A percentile compares a stretch with the other conserved stretches of the same genome.
phyloP scores from a whole-genome alignment of 2,113 vertebrate genomes.

The Nibea coibor region DNA sequence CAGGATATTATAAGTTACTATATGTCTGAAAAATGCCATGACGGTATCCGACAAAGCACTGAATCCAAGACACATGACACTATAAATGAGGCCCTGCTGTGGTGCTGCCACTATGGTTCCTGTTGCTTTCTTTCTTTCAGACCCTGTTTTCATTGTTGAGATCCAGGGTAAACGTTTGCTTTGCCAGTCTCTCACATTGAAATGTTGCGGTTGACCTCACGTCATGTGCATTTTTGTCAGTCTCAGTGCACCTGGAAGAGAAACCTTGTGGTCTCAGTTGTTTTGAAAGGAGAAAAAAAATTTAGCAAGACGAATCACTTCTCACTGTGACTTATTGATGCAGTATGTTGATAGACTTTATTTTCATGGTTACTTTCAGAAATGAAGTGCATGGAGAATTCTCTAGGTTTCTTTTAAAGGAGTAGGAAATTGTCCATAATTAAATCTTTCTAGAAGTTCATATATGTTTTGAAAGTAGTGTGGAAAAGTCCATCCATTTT shows the following conservation, averaged over 20 bases:
- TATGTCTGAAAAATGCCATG: no score
- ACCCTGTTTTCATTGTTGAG: slow-evolving; percentile 19
- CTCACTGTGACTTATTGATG: neutral
- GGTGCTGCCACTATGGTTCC: neutral
- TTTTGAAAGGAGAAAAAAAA: neutral
- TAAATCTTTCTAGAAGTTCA: neutral
- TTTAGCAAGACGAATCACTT: neutral
- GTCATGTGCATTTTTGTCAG: slow-evolving; percentile 8
- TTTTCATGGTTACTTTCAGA: neutral
- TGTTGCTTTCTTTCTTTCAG: neutral
- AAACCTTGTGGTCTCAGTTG: neutral
- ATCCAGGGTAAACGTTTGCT: slow-evolving; percentile 20
- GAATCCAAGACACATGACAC: neutral
- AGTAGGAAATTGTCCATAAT: neutral
- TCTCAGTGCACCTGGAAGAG: slow-evolving; percentile 3
- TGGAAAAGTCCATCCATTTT: neutral
- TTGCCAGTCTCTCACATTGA: slow-evolving; percentile 10
- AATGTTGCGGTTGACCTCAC: slow-evolving; percentile 5
- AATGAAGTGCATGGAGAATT: neutral
- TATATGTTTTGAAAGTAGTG: neutral
- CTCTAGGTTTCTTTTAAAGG: neutral
- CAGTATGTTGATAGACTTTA: neutral
- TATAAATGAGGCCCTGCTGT: neutral
- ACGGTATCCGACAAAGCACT: neutral
- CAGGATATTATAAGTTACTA: no score